These are phyloP conservation scores for Macropodus opercularis DNA, from an alignment of 2,797 vertebrate genomes.

Conservation along the genomic window DNA sequence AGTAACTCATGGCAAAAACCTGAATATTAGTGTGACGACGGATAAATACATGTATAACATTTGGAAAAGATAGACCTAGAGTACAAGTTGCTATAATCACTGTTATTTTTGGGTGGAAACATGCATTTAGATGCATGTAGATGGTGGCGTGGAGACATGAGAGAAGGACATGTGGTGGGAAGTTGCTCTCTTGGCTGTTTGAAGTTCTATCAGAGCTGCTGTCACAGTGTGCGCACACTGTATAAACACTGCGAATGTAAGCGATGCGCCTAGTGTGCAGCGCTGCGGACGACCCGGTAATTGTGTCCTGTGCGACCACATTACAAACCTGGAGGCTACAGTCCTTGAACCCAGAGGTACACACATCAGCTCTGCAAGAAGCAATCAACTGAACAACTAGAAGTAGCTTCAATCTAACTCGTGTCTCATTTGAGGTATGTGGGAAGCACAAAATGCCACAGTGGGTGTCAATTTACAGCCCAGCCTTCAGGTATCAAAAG, in stretches of 20 bases:
- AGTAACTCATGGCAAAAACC: slow-evolving; percentile 13
- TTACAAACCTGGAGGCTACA: neutral
- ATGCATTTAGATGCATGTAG: too few species aligned
- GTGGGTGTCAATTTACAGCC: slow-evolving; percentile 65
- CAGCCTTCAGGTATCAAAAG: slow-evolving; percentile 70
- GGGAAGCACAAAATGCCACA: slow-evolving; percentile 59
- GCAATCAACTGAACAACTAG: slow-evolving; percentile 2
- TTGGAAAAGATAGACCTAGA: neutral
- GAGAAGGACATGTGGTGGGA: too few species aligned
- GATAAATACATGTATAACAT: slow-evolving; percentile 10
- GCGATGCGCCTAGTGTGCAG: too few species aligned
- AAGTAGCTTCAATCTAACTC: slow-evolving; percentile 16
- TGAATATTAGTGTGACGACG: slow-evolving; percentile 14
- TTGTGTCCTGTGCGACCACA: too few species aligned
- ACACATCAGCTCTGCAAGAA: slow-evolving; percentile 14
- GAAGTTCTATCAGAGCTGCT: too few species aligned
- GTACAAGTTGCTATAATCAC: too few species aligned
- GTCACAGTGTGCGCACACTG: too few species aligned
- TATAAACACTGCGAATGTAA: too few species aligned
- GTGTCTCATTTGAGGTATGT: slow-evolving; percentile 40
- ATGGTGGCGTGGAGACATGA: too few species aligned
- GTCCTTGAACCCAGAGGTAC: neutral
- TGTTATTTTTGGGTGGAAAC: too few species aligned
- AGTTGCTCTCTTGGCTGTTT: too few species aligned
- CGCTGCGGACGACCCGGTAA: too few species aligned